Evolutionary conservation across 2,113 vertebrate species (phyloP), one percentile per base, ranked within the genome.

Genomic region (Muntiacus muntjak): DNA sequence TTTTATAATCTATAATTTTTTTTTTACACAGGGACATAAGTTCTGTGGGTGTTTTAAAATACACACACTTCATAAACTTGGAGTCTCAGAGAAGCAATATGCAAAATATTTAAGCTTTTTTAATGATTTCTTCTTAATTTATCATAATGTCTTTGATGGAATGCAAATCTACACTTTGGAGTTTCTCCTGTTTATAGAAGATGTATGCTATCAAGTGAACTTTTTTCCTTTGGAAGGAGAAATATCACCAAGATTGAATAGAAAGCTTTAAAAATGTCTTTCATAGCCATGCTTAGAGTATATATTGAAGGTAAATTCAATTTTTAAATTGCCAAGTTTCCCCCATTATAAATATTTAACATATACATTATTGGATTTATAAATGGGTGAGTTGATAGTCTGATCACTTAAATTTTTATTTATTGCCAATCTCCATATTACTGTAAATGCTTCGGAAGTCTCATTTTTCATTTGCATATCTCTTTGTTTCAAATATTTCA

Each of bases 61-160:
- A 87, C 2, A 94, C 26, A 95, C 14, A 82, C 40, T 94, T 15
- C 40, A 78, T 92, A 84, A 64, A 57, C 30, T 82, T 92, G 26
- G 95, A 96, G 43, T 82, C 60, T 36, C 26, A 0, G 33, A 62
- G 50, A 67, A 95, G 45, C 36, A 88, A 71, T 76, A 74, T 87
- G 36, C 16, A 95, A 95, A 94, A 71, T 97, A 87, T 83, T 82
- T 95, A 92, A 96, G 25, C 30, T 83, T 96, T 92, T 40, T n/a
- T 40, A 88, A 85, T 92, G 36, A 91, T 83, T 83, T 55, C 19
- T 92, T 95, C 58, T 96, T 89, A 89, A 87, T 81, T 89, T 92
- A 89, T 90, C 36, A 88, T 85, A 90, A 96, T 87, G 30, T 3
- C 12, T 95, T 92, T 85, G 58, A 57, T 47, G 6, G 26, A 90